Conservation (phyloP, 2,888 invertebrate genomes). For the Noctua pronuba region DNA sequence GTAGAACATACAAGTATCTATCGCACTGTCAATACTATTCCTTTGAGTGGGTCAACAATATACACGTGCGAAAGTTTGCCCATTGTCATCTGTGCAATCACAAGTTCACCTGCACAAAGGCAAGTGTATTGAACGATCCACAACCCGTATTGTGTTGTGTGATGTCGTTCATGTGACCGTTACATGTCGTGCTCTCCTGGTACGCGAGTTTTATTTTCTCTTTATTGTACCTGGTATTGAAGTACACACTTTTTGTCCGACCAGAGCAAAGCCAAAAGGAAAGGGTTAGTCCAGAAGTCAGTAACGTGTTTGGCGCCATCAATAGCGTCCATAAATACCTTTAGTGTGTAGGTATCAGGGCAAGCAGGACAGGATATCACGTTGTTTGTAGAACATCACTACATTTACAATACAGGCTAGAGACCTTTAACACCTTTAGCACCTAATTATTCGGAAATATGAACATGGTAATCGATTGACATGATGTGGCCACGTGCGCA, state of each 20-base stretch:
- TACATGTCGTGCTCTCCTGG: slow-evolving; percentile 24
- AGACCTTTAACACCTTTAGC: too few relatives aligned
- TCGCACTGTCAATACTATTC: slow-evolving; percentile 8
- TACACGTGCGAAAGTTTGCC: slow-evolving; percentile 11
- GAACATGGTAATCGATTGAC: too few relatives aligned
- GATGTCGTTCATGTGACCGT: slow-evolving; percentile 11
- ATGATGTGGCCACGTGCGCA: too few relatives aligned
- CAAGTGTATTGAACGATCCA: slow-evolving; percentile 7
- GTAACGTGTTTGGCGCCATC: too few relatives aligned
- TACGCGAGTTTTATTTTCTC: slow-evolving; percentile 8
- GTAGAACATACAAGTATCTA: not conserved
- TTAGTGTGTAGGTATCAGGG: too few relatives aligned
- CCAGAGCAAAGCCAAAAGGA: too few relatives aligned
- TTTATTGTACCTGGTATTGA: not conserved
- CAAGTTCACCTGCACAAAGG: slow-evolving; percentile 28
- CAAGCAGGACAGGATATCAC: too few relatives aligned
- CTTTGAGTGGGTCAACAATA: slow-evolving; percentile 17
- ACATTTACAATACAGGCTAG: too few relatives aligned
- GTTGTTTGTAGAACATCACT: too few relatives aligned
- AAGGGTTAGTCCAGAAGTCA: too few relatives aligned
- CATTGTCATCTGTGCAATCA: slow-evolving; percentile 22
- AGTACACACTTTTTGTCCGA: not conserved
- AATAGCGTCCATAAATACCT: too few relatives aligned
- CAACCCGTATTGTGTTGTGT: slow-evolving; percentile 26
- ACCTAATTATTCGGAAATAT: too few relatives aligned